A percentile compares a stretch with the other conserved stretches of the same genome.
These are phyloP conservation scores for Notamacropus eugenii DNA, from an alignment of 2,797 vertebrate species.

Conservation along the genomic window DNA sequence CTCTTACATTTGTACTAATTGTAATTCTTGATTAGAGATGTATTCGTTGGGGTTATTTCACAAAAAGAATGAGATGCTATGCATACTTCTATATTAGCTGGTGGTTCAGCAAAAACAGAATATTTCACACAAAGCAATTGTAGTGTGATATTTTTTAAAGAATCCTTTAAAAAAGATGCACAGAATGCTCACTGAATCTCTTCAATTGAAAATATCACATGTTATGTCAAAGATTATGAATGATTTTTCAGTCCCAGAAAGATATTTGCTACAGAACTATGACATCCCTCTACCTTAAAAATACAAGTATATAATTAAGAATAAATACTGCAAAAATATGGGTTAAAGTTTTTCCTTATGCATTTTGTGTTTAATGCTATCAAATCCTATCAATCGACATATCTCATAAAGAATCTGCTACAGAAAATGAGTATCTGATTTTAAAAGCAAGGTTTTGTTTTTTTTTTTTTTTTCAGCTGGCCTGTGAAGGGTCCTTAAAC, in stretches of 20 bases:
- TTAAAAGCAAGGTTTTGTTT: slow-evolving; percentile 22
- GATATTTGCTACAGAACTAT: background rate
- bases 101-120: background rate
- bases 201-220: background rate
- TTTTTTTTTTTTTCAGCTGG: slow-evolving; percentile 38
- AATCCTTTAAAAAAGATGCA: background rate
- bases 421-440: slow-evolving; percentile 25
- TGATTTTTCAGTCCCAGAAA: background rate
- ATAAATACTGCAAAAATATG: background rate
- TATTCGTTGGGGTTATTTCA: background rate
- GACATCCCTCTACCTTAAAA: background rate
- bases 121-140: background rate
- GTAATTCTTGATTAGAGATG: background rate
- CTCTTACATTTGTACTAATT: background rate
- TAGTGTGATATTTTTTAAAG: background rate
- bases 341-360: background rate
- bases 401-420: background rate
- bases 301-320: background rate
- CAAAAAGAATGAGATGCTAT: background rate
- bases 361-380: background rate
- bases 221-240: background rate
- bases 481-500: slow-evolving; percentile 64
- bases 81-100: background rate
- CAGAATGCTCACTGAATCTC: background rate
- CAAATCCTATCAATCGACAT: background rate